A percentile compares a stretch with the other conserved stretches of the same genome.
Evolutionary conservation across 1,140 invertebrate species (phyloP).

Genomic region (Ptiloglossa arizonensis): DNA sequence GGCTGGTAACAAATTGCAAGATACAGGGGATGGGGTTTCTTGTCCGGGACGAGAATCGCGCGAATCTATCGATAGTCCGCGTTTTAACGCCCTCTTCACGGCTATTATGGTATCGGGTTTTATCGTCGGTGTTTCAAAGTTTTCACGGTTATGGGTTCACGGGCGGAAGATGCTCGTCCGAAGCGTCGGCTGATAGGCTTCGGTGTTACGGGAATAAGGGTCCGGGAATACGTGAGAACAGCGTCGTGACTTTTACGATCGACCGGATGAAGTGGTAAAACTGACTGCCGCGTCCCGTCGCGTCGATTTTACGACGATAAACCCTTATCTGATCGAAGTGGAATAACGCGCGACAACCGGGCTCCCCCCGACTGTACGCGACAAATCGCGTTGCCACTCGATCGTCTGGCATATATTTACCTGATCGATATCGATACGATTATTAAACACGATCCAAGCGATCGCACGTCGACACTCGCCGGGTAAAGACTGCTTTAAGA

Average conservation of each 20-base stretch:
- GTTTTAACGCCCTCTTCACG: background rate
- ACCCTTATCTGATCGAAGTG: slow-evolving; percentile 20
- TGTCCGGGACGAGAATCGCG: background rate
- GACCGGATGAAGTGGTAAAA: slow-evolving; percentile 37
- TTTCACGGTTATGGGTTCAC: slow-evolving; percentile 29
- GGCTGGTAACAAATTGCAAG: background rate
- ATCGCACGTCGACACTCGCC: too few relatives aligned
- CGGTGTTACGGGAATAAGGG: slow-evolving; percentile 3
- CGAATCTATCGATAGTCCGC: background rate
- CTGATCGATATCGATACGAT: background rate
- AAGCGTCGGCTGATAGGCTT: slow-evolving; percentile 28
- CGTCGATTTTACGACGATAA: slow-evolving; percentile 48
- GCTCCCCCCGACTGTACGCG: too few relatives aligned
- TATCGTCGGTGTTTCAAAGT: slow-evolving; percentile 30
- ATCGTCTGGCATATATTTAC: background rate
- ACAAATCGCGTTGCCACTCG: background rate
- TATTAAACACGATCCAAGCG: too few relatives aligned
- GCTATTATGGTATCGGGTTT: slow-evolving; percentile 42
- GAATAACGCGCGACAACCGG: too few relatives aligned
- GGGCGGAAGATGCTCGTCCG: slow-evolving; percentile 26
- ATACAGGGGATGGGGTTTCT: background rate
- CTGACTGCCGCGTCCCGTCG: slow-evolving; percentile 4
- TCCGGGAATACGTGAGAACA: slow-evolving; percentile 15
- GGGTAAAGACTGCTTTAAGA: too few relatives aligned
- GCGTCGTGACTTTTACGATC: slow-evolving; percentile 44